A percentile compares a stretch with the other conserved stretches of the same genome.
Conservation (phyloP, 2,797 vertebrate genomes). For the Perodicticus potto region DNA sequence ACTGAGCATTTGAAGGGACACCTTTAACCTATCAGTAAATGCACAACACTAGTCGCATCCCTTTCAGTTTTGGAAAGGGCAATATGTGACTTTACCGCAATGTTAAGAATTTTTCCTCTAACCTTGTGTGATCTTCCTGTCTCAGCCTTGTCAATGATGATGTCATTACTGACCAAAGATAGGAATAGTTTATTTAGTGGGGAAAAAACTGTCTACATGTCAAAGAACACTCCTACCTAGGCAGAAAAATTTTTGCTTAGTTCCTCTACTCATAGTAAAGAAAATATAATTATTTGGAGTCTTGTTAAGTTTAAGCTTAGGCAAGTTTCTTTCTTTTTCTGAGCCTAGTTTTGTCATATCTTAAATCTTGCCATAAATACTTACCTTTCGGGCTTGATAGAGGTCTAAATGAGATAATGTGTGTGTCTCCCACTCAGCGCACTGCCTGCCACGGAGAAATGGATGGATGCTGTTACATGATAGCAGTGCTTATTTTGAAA, state of each 20-base stretch:
- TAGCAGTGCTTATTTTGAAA: neutral
- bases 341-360: neutral
- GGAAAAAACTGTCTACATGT: neutral
- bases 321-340: neutral
- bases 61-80: neutral
- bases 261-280: neutral
- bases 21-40: neutral
- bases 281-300: neutral
- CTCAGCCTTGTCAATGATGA: neutral
- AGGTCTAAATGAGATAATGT: neutral
- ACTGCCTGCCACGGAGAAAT: neutral
- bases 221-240: neutral
- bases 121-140: rapidly evolving
- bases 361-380: neutral
- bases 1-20: neutral
- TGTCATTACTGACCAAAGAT: neutral
- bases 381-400: constrained; percentile 10
- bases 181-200: neutral
- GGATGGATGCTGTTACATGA: neutral
- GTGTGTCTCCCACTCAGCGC: neutral
- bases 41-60: neutral
- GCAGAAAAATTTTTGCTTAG: neutral
- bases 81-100: neutral
- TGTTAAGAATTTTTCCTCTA: neutral
- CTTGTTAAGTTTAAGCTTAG: neutral